phyloP scores from a whole-genome alignment of 2,113 vertebrate species.

The Otocyon megalotis region DNA sequence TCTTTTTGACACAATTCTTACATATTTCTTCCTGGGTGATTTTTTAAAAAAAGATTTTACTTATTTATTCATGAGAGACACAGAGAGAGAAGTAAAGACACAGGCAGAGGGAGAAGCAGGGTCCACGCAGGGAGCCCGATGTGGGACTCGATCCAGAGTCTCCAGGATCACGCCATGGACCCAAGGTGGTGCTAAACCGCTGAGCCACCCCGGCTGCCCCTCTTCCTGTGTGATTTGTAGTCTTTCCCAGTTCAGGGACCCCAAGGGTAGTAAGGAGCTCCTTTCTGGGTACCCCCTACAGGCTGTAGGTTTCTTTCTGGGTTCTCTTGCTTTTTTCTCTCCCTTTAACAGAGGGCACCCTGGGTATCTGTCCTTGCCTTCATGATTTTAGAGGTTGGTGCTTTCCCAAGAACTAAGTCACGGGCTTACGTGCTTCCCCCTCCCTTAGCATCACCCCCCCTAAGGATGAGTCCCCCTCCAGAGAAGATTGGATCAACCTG shows the following conservation, averaged over 20 bases:
- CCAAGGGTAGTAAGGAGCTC: neutral
- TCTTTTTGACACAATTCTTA: neutral
- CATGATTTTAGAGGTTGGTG: conserved; percentile 26
- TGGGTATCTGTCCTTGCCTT: neutral
- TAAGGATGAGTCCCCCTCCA: neutral
- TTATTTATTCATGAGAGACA: no score
- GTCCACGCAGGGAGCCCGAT: no score
- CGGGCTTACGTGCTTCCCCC: neutral
- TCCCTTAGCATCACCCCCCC: neutral
- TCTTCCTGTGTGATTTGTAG: neutral
- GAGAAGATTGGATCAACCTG: neutral
- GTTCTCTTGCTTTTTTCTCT: neutral
- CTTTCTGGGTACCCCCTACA: neutral
- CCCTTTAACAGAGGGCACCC: neutral
- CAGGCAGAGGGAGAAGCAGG: no score
- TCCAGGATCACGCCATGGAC: no score
- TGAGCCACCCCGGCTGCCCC: no score
- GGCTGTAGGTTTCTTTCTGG: conserved; percentile 35
- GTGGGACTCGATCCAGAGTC: no score
- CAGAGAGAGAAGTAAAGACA: no score
- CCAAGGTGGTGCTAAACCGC: no score
- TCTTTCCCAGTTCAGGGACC: conserved; percentile 30
- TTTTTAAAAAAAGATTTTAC: no score
- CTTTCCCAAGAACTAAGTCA: neutral
- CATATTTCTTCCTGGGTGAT: neutral